These are phyloP conservation scores for Drosophila robusta DNA, from an alignment of 2,888 invertebrate species.

Conservation along the genomic window DNA sequence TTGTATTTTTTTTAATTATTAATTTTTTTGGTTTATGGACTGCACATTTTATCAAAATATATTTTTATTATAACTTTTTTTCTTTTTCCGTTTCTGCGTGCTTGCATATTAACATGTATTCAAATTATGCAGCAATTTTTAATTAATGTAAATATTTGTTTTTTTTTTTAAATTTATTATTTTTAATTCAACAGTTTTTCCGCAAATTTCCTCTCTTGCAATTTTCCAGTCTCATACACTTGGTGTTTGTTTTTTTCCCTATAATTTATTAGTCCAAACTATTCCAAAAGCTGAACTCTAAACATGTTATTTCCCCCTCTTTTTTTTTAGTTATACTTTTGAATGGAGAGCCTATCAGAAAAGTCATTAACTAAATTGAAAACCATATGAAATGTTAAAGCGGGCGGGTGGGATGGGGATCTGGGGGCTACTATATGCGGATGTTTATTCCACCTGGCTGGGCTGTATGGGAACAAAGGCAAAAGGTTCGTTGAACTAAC, in stretches of 20 bases:
- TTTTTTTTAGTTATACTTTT: conserved; percentile 25
- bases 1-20: conserved; percentile 1
- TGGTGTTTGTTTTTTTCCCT: conserved; percentile 23
- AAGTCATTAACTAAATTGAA: conserved; percentile 77
- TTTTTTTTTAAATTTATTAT: conserved; percentile 19
- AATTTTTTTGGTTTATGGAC: neutral
- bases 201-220: conserved; percentile 12
- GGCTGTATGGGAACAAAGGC: conserved; percentile 32
- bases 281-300: neutral
- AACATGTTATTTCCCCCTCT: conserved; percentile 4
- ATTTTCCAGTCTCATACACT: conserved; percentile 61
- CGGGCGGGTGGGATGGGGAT: neutral
- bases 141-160: conserved; percentile 52
- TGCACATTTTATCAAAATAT: conserved; percentile 60
- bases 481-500: conserved; percentile 69
- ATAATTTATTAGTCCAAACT: conserved; percentile 12
- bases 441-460: conserved; percentile 47
- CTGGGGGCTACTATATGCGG: neutral
- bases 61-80: conserved; percentile 12
- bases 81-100: neutral
- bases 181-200: conserved; percentile 19
- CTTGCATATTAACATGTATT: conserved; percentile 22
- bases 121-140: conserved; percentile 16
- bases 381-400: conserved; percentile 54
- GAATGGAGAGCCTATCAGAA: conserved; percentile 25